Base-by-base conservation (phyloP, 2,113 vertebrate species). In the Indri indri region DNA sequence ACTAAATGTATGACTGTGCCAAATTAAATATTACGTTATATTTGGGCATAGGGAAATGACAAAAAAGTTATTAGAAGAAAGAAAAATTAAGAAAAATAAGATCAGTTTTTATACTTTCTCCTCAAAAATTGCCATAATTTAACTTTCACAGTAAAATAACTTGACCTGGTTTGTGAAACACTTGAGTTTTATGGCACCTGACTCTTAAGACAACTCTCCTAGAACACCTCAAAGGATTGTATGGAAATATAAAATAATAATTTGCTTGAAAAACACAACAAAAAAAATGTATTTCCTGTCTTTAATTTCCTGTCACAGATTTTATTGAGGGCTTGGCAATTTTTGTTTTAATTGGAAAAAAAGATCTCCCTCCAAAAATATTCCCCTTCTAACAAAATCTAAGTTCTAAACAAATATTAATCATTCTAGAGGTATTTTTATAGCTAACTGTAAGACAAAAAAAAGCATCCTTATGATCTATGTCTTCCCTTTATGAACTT, bases 301-400 rank as follows among this genome's bases (percentile, higher is more conserved):
- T 88, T 90, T 88, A 80, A 91, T 93, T 71, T 80, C 30, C 17
- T 65, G n/a, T 45, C 59, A 88, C 50, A 57, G 34, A 84, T 65
- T 80, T 73, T 96, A n/a, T 87, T 63, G 70, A 88, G 27, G 5
- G 12, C 34, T 95, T 87, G 42, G 9, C n/a, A 27, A 68, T 74
- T 80, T 95, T 73, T 54, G 34, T 89, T 93, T 91, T 45, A 92
- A 87, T 79, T 92, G 27, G 27, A 52, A 88, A 68, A 68, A 90
- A 82, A 89, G 12, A 87, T 37, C 30, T 4, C 7, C 6, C 54
- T 25, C 10, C 32, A 61, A 70, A 63, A 88, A 71, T n/a, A 79
- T 27, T 61, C 11, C n/a, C 25, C 42, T 76, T 95, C 85, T 76
- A 94, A 83, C 32, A 80, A 84, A 40, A 12, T 85, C 40, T 97